These are phyloP conservation scores for Drosophila tanythrix DNA, from an alignment of 2,888 invertebrate species.

Conservation along the genomic window DNA sequence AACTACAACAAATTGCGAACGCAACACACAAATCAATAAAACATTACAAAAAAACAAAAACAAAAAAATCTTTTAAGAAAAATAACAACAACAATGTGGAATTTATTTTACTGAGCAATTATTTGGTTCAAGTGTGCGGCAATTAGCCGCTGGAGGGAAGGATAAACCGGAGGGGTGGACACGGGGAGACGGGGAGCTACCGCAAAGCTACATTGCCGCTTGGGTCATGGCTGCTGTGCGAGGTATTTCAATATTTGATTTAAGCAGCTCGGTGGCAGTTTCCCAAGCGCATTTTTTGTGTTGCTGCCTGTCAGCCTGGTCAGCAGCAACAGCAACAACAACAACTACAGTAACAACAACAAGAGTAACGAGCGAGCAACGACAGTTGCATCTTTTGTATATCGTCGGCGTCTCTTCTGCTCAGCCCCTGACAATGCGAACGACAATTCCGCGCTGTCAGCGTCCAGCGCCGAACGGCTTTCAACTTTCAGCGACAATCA, in stretches of 20 bases:
- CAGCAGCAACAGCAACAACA: conserved; percentile 45
- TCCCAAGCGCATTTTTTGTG: conserved; percentile 76
- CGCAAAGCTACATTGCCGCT: conserved; percentile 20
- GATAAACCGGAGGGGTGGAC: background rate
- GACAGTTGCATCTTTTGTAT: conserved; percentile 80
- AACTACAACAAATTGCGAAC: conserved; percentile 49
- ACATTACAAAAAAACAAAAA: conserved; percentile 35
- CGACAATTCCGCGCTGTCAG: conserved; percentile 81
- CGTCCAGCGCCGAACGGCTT: conserved; percentile 70
- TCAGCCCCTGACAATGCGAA: conserved; percentile 71
- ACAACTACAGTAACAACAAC: conserved; percentile 31
- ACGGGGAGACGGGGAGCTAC: background rate
- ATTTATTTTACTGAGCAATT: conserved; percentile 67
- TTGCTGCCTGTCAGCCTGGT: conserved; percentile 50
- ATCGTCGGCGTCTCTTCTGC: conserved; percentile 59
- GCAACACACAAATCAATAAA: conserved; percentile 70
- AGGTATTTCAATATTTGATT: conserved; percentile 78
- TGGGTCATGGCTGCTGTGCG: conserved; percentile 70
- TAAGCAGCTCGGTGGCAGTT: conserved; percentile 71
- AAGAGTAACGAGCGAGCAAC: conserved; percentile 58
- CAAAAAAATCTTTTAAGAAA: conserved; percentile 38
- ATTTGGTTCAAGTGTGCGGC: conserved; percentile 71
- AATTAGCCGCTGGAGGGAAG: conserved; percentile 51
- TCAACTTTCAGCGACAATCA: conserved; percentile 75
- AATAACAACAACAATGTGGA: conserved; percentile 53